Evolutionary conservation across 2,888 invertebrate genomes (phyloP).

Genomic region (Latrodectus hesperus): DNA sequence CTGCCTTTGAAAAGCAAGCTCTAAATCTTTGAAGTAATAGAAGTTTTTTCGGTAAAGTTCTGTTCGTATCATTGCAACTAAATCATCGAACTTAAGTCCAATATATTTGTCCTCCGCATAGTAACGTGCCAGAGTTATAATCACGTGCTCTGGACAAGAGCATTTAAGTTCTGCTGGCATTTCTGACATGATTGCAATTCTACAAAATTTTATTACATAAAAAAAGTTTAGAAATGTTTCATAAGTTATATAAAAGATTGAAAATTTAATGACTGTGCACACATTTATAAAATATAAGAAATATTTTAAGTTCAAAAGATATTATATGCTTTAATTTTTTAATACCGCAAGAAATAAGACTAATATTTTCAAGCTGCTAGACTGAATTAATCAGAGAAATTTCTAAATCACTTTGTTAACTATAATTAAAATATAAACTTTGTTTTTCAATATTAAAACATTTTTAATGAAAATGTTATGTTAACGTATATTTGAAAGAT

Average conservation of each 20-base stretch:
- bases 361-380: no score
- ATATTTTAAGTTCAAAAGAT: no score
- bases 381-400: no score
- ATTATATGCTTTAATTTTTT: no score
- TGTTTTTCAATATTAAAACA: no score
- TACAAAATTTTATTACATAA: background rate
- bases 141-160: conserved; percentile 42
- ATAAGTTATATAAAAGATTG: background rate
- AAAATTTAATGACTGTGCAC: no score
- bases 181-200: conserved; percentile 12
- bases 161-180: conserved; percentile 10
- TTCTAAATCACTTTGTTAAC: no score
- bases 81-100: conserved; percentile 26
- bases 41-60: conserved; percentile 47
- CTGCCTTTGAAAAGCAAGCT: conserved; percentile 30
- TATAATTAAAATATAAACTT: no score
- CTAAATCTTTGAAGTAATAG: conserved; percentile 42
- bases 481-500: no score
- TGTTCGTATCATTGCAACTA: conserved; percentile 10
- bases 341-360: no score
- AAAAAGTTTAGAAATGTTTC: background rate
- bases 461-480: no score
- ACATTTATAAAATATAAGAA: no score
- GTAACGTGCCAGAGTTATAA: conserved; percentile 36
- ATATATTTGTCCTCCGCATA: conserved; percentile 42